Conservation (phyloP, 2,888 invertebrate genomes). For the Morpho deidamia region DNA sequence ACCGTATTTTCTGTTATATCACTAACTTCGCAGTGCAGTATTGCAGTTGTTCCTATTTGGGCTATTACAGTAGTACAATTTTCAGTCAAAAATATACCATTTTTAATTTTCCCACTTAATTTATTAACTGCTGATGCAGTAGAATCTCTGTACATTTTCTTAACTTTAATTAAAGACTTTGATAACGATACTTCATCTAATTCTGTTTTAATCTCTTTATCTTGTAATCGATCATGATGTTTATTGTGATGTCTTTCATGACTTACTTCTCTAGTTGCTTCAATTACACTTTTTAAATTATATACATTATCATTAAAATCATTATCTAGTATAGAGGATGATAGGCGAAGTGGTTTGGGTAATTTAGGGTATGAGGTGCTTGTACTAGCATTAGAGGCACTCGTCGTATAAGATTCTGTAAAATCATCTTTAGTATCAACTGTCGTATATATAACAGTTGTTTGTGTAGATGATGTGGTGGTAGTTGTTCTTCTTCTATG, state of each 20-base stretch:
- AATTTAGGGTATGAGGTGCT: slow-evolving; percentile 49
- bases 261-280: slow-evolving; percentile 43
- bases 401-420: slow-evolving; percentile 46
- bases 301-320: slow-evolving; percentile 56
- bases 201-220: slow-evolving; percentile 53
- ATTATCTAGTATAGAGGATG: slow-evolving; percentile 48
- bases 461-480: slow-evolving; percentile 43
- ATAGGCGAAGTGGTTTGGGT: slow-evolving; percentile 60
- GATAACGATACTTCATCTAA: slow-evolving; percentile 52
- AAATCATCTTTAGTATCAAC: slow-evolving; percentile 41
- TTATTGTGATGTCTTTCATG: slow-evolving; percentile 48
- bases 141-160: slow-evolving; percentile 74
- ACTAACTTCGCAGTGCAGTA: slow-evolving; percentile 81
- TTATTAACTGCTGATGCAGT: slow-evolving; percentile 61
- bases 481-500: slow-evolving; percentile 70
- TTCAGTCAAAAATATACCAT: slow-evolving; percentile 77
- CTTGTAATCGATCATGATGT: slow-evolving; percentile 42
- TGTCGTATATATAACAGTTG: slow-evolving; percentile 45
- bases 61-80: slow-evolving; percentile 81
- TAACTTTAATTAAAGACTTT: slow-evolving; percentile 61
- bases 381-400: slow-evolving; percentile 40
- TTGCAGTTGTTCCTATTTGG: slow-evolving; percentile 80
- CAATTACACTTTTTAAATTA: slow-evolving; percentile 57
- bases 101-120: slow-evolving; percentile 58
- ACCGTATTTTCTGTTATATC: slow-evolving; percentile 82